Evolutionary conservation across 2,797 vertebrate genomes (phyloP).

Genomic region (Cyprinella venusta): DNA sequence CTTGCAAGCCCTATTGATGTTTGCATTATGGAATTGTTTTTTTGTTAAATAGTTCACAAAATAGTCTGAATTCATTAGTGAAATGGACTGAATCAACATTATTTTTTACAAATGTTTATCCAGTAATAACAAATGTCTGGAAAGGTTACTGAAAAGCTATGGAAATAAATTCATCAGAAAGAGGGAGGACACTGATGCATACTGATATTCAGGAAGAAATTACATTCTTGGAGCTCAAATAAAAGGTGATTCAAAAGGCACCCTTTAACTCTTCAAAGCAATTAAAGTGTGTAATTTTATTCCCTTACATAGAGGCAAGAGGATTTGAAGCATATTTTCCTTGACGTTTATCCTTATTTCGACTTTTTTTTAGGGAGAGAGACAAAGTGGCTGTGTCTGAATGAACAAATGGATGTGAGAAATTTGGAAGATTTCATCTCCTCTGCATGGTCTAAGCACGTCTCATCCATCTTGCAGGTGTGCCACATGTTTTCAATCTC

Average conservation of each 20-base stretch:
- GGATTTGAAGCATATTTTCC: constrained; percentile 22
- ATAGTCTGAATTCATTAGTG: constrained; percentile 1
- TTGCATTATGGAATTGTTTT: background rate
- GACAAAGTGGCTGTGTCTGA: background rate
- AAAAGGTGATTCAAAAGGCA: constrained; percentile 2
- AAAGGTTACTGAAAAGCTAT: constrained; percentile 18
- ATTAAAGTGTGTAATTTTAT: background rate
- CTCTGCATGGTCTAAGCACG: constrained; percentile 28
- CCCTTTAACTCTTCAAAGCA: background rate
- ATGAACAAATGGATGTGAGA: background rate
- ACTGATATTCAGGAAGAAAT: constrained; percentile 2
- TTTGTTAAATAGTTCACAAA: background rate
- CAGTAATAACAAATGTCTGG: background rate
- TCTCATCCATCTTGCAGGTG: constrained; percentile 69
- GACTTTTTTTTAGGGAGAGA: background rate
- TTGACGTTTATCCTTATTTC: constrained; percentile 1
- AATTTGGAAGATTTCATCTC: constrained; percentile 60
- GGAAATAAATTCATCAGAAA: background rate
- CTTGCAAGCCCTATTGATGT: background rate
- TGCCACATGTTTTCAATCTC: constrained; percentile 76
- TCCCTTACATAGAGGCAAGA: constrained; percentile 21
- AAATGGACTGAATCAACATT: background rate
- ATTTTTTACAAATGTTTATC: background rate
- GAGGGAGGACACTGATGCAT: constrained; percentile 1
- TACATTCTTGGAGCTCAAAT: constrained; percentile 29